phyloP scores from a whole-genome alignment of 2,797 vertebrate genomes.

The Sebastiscus albofasciatus region DNA sequence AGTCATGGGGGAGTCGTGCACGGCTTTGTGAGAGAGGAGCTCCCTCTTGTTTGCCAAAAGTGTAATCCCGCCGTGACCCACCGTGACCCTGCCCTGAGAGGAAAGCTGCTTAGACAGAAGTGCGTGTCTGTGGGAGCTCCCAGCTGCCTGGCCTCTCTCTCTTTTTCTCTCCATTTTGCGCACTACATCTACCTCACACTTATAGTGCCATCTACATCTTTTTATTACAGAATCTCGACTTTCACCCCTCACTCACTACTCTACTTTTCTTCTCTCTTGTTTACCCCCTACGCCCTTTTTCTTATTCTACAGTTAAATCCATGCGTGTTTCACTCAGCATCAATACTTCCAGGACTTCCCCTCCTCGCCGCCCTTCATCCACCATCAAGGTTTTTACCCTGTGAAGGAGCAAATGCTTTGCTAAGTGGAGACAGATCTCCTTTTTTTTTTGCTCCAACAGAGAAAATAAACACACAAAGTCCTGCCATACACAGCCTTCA shows the following conservation, averaged over 20 bases:
- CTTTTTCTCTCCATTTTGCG: constrained; percentile 45
- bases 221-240: background rate
- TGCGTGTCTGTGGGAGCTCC: constrained; percentile 80
- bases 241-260: constrained; percentile 1
- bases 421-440: constrained; percentile 79
- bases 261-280: background rate
- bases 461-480: constrained; percentile 74
- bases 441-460: constrained; percentile 49
- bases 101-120: constrained; percentile 87
- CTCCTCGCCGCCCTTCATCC: constrained; percentile 28
- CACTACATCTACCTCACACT: constrained; percentile 30
- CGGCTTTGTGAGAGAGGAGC: constrained; percentile 79
- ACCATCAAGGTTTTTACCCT: constrained; percentile 37
- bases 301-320: constrained; percentile 25
- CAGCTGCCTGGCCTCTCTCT: constrained; percentile 69
- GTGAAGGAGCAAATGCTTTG: constrained; percentile 56
- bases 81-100: constrained; percentile 83
- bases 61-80: constrained; percentile 85
- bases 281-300: constrained; percentile 13
- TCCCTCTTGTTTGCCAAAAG: constrained; percentile 88
- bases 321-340: constrained; percentile 29
- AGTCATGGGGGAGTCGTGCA: constrained; percentile 83
- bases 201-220: constrained; percentile 3
- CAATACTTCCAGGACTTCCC: constrained; percentile 28
- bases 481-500: constrained; percentile 50